Evolutionary conservation across 64 coral and sea anemone species (phyloP).

Genomic region (Exaiptasia diaphana): DNA sequence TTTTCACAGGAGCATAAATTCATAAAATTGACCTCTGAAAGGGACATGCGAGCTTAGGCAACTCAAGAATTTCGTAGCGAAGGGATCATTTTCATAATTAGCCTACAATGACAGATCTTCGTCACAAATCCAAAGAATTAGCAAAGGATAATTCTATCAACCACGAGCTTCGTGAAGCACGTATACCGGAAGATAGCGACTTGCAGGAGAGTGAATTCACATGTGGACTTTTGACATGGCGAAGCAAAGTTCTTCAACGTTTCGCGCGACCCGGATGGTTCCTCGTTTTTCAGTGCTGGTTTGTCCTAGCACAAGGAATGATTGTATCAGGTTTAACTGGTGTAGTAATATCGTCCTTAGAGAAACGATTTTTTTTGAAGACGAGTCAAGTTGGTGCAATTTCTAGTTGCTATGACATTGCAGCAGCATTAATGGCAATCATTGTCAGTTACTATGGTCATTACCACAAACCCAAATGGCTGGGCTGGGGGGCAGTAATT

Average conservation of each 20-base stretch:
- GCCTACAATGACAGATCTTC: not conserved
- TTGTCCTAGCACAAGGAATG: slow-evolving; percentile 86
- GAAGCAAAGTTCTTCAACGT: slow-evolving; percentile 53
- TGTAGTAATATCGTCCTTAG: slow-evolving; percentile 90
- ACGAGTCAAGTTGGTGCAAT: slow-evolving; percentile 70
- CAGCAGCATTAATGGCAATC: slow-evolving; percentile 69
- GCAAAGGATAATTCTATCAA: not conserved
- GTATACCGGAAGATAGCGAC: not conserved
- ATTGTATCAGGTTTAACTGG: slow-evolving; percentile 76
- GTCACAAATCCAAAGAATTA: not conserved
- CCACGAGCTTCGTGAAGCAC: not conserved
- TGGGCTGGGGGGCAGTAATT: slow-evolving; percentile 73
- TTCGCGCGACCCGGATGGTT: slow-evolving; percentile 78
- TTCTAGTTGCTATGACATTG: slow-evolving; percentile 71
- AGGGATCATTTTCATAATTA: not conserved
- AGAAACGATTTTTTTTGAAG: slow-evolving; percentile 81
- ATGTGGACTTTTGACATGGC: slow-evolving; percentile 39
- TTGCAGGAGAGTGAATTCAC: not conserved
- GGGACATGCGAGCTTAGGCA: too few relatives aligned
- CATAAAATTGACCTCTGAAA: too few relatives aligned
- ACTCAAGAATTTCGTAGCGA: too few relatives aligned
- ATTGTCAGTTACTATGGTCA: slow-evolving; percentile 93
- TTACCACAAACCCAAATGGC: slow-evolving; percentile 94
- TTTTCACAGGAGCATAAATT: too few relatives aligned
- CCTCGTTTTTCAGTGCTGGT: slow-evolving; percentile 78